Evolutionary conservation across 2,797 vertebrate species (phyloP).

Genomic region (Lithobates pipiens): DNA sequence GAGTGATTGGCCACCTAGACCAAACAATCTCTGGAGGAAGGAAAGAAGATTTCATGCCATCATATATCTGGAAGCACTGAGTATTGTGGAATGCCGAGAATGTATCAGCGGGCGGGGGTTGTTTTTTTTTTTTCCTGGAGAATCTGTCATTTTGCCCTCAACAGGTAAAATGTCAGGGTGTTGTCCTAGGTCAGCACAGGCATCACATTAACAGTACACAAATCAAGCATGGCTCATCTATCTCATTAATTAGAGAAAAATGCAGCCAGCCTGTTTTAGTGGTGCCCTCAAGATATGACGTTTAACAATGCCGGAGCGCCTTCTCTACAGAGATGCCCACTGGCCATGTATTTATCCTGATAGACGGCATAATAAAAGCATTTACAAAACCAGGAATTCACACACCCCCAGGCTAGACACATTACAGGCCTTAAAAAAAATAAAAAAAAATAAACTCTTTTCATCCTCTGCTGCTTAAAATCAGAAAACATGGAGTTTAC

Average conservation of each 20-base stretch:
- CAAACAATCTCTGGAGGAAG: too few species aligned
- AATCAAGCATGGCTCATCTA: background rate
- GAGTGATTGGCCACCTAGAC: too few species aligned
- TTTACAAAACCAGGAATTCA: conserved; percentile 28
- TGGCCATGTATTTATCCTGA: conserved; percentile 27
- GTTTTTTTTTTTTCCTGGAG: too few species aligned
- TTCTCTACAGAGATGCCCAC: conserved; percentile 29
- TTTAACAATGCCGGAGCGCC: background rate
- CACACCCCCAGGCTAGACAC: conserved; percentile 34
- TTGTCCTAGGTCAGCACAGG: background rate
- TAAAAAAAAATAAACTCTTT: background rate
- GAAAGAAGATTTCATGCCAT: too few species aligned
- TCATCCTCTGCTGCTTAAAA: background rate
- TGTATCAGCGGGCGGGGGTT: too few species aligned
- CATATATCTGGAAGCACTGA: too few species aligned
- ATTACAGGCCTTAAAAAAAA: conserved; percentile 8
- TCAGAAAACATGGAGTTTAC: too few species aligned
- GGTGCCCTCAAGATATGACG: conserved; percentile 16
- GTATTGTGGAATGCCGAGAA: too few species aligned
- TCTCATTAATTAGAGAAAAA: conserved; percentile 1
- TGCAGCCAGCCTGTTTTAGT: background rate
- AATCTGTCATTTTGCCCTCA: too few species aligned
- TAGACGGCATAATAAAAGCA: conserved; percentile 34
- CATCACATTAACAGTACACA: background rate
- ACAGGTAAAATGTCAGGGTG: too few species aligned